Evolutionary conservation across 1,140 invertebrate genomes (phyloP), one percentile per base, ranked within the genome.

Genomic region (Solen grandis): DNA sequence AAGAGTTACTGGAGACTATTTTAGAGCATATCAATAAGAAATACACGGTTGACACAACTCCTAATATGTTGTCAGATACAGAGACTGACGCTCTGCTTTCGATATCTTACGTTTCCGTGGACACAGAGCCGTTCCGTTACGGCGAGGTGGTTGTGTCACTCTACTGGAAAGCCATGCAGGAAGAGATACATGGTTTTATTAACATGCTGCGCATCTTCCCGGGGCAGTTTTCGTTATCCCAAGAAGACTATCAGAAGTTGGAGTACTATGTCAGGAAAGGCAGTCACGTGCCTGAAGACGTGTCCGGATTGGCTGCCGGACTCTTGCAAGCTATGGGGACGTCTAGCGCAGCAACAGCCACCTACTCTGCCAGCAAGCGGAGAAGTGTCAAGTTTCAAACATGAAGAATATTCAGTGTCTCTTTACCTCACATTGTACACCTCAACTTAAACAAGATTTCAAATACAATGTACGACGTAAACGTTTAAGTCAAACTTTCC

Each of bases 141-240:
- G 77, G 77, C 1, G 19, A 27, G 1, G 57, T 80, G 19, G 27
- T 70, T n/a, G 59, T 55, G 2, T 10, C 36, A 5, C 10, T 80
- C 25, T 80, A 62, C 22, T 80, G 77, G 77, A 13, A 33, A 31
- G 35, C 72, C 4, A 65, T 72, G 55, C 65, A 72, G 50, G 77
- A 72, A 5, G 77, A 80, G 33, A 62, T 80, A 14, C 77, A 80
- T 55, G 68, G 60, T n/a, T 57, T 63, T 55, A 80, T 80, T 22
- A 80, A 80, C 46, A 65, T 69, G 54, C 68, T 80, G 1, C 69
- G 77, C 36, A 65, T 80, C 27, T 72, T 38, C 33, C 77, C 77
- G 4, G n/a, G 52, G 1, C 57, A 72, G 31, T 80, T 80, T 65
- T 63, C 77, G 25, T 46, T 80, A 13, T 52, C 68, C 4, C 55